Base-by-base conservation (phyloP, 2,113 vertebrate species). In the Syngnathoides biaculeatus region DNA sequence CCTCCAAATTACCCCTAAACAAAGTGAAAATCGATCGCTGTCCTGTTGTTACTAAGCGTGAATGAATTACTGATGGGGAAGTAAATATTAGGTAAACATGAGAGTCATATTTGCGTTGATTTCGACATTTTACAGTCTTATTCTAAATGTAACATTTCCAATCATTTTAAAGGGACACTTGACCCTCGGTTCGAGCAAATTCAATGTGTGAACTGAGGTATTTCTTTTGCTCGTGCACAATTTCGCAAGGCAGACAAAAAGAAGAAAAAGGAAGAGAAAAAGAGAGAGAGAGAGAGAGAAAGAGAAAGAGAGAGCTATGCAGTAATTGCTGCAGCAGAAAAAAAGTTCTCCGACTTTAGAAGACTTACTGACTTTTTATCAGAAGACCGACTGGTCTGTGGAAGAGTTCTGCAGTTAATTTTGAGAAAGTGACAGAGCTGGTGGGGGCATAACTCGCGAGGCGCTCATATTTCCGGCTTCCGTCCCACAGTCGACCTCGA, bases 401-500 rank as follows among this genome's bases (percentile, higher is more conserved):
- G 14, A 59, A 38, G 19, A 30, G 11, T 38, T 11, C 9, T 39
- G 20, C 38, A 22, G 15, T 27, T 1, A 59, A 59, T 35, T 4
- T 15, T 8, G 3, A 58, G 13, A 22, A 39, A 24, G 22, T 20
- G 52, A 55, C 19, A 17, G 45, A 5, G 15, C 15, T 48, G 17
- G 22, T n/a, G 12, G 12, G 11, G 22, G 52, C 24, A 55, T 14
- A 55, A 26, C 14, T 19, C 30, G 26, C 2, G 7, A 26, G 9
- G 55, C 14, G 7, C n/a, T 24, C n/a, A 24, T 10, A 53, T 10
- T 24, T 5, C 3, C 52, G 13, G 3, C 13, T 17, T 57, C 26
- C 55, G 30, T 61, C 20, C 11, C 39, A 62, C 84, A 99, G 97
- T 96, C 63, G 95, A 99, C 87, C 90, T 99, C 86, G 94, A 99